Percentiles rank a stretch among this genome's conserved stretches.
Evolutionary conservation across 1,140 invertebrate species (phyloP).

Genomic region (Eurosta solidaginis): DNA sequence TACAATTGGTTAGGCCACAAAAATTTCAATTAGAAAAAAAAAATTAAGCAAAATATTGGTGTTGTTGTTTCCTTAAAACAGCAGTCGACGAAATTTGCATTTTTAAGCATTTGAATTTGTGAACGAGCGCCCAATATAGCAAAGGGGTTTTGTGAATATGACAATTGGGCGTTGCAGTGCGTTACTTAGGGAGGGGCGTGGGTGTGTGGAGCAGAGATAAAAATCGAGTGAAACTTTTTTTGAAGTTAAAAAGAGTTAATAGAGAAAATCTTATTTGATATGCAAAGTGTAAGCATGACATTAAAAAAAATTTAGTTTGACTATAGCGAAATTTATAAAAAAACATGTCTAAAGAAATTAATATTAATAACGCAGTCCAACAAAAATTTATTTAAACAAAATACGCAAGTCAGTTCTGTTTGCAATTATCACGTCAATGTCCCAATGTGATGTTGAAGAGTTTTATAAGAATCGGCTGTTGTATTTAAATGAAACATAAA

Average conservation of each 20-base stretch:
- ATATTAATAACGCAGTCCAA: not conserved
- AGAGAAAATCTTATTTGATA: not conserved
- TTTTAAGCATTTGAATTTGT: conserved; percentile 30
- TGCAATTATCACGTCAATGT: no score
- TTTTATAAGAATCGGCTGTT: no score
- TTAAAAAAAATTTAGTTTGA: not conserved
- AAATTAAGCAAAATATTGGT: conserved; percentile 9
- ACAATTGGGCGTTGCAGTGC: not conserved
- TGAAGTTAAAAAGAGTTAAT: not conserved
- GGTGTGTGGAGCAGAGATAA: not conserved
- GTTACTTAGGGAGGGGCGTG: not conserved
- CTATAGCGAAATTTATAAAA: not conserved
- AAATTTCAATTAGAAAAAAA: conserved; percentile 20
- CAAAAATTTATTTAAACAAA: no score
- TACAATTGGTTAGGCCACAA: conserved; percentile 2
- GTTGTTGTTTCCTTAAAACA: not conserved
- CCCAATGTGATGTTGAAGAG: no score
- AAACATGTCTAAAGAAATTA: not conserved
- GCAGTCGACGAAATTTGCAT: conserved; percentile 22
- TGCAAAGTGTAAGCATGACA: not conserved
- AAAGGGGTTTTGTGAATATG: not conserved
- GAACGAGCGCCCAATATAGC: not conserved
- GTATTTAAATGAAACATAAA: no score
- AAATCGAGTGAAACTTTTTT: not conserved
- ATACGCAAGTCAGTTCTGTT: no score